These are phyloP conservation scores for Lasaia peninsularis DNA, from an alignment of 1,140 invertebrate genomes.

Conservation along the genomic window DNA sequence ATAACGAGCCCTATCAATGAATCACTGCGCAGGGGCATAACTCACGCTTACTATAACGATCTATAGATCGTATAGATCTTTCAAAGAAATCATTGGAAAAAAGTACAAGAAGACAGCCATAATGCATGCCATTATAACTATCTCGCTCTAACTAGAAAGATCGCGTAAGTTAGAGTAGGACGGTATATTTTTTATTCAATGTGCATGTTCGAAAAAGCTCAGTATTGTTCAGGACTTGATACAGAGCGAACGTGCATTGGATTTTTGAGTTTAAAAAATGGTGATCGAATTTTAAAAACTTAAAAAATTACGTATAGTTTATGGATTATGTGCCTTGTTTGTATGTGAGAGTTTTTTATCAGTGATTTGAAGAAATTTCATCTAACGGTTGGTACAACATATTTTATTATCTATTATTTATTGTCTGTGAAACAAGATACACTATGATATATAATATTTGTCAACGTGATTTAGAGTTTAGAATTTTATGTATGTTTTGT, in stretches of 20 bases:
- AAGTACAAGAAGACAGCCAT: slow-evolving; percentile 50
- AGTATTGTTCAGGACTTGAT: slow-evolving; percentile 31
- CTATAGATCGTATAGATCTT: slow-evolving; percentile 56
- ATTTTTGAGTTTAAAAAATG: slow-evolving; percentile 11
- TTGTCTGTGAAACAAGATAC: slow-evolving; percentile 2
- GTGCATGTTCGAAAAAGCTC: slow-evolving; percentile 37
- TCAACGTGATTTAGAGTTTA: neutral
- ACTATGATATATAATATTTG: slow-evolving; percentile 2
- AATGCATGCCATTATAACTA: slow-evolving; percentile 59
- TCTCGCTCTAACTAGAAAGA: slow-evolving; percentile 32
- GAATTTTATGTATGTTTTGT: neutral
- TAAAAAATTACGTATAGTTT: slow-evolving; percentile 5
- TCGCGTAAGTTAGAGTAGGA: slow-evolving; percentile 31
- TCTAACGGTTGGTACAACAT: neutral
- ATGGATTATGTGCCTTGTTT: neutral
- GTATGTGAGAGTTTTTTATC: neutral
- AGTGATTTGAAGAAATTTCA: neutral
- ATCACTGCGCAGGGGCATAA: slow-evolving; percentile 47
- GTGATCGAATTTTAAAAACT: slow-evolving; percentile 15
- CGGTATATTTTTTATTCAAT: slow-evolving; percentile 42
- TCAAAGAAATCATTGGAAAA: slow-evolving; percentile 65
- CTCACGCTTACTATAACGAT: slow-evolving; percentile 51
- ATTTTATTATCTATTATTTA: slow-evolving; percentile 10
- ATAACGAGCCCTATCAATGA: slow-evolving; percentile 49
- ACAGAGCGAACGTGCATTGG: slow-evolving; percentile 25